Conservation (phyloP, 2,797 vertebrate genomes). For the Hydrocynus forskahlii region DNA sequence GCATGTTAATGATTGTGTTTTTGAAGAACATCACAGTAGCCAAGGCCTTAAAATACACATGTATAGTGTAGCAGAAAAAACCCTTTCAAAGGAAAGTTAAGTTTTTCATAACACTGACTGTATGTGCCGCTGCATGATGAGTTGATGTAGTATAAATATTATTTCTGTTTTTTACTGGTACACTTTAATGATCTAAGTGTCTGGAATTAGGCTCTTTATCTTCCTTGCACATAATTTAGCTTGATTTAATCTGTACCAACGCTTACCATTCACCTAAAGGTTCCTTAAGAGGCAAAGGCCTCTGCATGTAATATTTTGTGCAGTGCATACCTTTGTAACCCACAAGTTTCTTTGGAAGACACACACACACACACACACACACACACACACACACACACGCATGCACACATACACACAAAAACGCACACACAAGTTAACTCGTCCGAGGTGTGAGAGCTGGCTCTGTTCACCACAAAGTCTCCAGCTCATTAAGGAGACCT, state of each 20-base stretch:
- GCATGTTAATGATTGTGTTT: conserved; percentile 45
- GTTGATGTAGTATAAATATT: neutral
- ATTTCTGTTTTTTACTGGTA: neutral
- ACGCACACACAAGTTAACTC: conserved; percentile 13
- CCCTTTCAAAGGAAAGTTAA: neutral
- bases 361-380: neutral
- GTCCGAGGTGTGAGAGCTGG: conserved; percentile 47
- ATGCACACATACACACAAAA: conserved; percentile 13
- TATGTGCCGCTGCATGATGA: neutral
- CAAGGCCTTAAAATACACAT: conserved; percentile 28
- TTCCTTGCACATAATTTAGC: neutral
- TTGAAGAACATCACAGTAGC: conserved; percentile 38
- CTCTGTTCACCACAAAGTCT: conserved; percentile 54
- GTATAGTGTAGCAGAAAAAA: neutral
- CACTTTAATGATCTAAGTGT: neutral
- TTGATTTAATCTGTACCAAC: conserved; percentile 8
- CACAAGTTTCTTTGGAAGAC: conserved; percentile 22
- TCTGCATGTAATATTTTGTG: neutral
- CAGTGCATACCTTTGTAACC: conserved; percentile 1
- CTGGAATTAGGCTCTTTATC: neutral
- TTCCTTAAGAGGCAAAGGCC: neutral
- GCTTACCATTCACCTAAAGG: conserved; percentile 1
- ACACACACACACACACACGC: too few species aligned
- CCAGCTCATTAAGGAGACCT: conserved; percentile 66
- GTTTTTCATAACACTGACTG: neutral